phyloP scores from a whole-genome alignment of 2,113 vertebrate genomes.

The Stegastes partitus region DNA sequence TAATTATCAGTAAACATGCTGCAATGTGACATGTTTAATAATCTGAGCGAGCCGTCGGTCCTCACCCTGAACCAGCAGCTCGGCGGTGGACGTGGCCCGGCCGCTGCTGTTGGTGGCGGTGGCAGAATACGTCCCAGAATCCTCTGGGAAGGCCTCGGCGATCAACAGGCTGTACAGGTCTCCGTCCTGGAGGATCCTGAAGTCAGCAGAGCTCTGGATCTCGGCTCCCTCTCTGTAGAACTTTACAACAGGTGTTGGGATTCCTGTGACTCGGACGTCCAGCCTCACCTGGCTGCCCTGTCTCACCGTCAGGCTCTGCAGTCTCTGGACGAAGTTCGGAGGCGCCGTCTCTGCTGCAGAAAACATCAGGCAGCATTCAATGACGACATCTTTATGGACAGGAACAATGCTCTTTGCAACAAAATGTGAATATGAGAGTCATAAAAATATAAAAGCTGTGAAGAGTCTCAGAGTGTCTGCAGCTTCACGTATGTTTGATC shows the following conservation, averaged over 20 bases:
- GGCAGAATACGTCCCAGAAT: constrained; percentile 97
- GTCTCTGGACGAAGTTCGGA: constrained; percentile 94
- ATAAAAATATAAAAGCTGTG: no score
- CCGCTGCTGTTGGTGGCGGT: constrained; percentile 96
- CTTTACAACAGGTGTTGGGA: constrained; percentile 97
- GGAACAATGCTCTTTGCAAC: no score
- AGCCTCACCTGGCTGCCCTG: constrained; percentile 97
- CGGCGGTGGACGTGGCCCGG: constrained; percentile 96
- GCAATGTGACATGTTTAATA: no score
- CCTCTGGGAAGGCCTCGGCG: constrained; percentile 95
- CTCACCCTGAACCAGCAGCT: constrained; percentile 95
- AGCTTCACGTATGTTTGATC: no score
- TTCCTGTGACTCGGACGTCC: constrained; percentile 94
- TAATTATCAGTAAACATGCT: no score
- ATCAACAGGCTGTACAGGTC: constrained; percentile 97
- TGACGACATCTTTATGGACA: no score
- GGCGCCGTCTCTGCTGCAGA: constrained; percentile 91
- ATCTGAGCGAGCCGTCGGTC: fast-evolving
- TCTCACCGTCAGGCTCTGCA: constrained; percentile 94
- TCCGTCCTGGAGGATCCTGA: constrained; percentile 94
- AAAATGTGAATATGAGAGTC: no score
- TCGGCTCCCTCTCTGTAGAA: constrained; percentile 98
- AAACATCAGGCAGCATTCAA: no score
- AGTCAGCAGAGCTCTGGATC: constrained; percentile 98
- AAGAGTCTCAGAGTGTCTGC: no score